Percentiles rank a stretch among this genome's conserved stretches.
These are phyloP conservation scores for Equus przewalskii DNA, from an alignment of 2,113 vertebrate genomes.

Conservation along the genomic window DNA sequence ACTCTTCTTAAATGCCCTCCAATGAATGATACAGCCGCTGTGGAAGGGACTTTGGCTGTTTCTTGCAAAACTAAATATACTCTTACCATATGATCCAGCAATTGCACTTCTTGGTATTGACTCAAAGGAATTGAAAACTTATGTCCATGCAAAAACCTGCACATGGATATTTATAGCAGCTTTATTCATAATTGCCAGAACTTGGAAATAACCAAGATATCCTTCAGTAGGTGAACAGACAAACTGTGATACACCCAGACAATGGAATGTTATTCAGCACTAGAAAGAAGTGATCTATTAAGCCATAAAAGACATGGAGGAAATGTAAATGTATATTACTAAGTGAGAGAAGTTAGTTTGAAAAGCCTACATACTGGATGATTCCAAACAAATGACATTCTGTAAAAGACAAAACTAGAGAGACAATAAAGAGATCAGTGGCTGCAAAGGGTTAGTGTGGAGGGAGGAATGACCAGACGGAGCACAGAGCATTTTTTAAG, in stretches of 20 bases:
- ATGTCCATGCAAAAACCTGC: no score
- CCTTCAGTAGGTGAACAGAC: no score
- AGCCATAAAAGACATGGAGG: not conserved
- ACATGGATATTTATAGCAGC: no score
- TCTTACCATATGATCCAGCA: no score
- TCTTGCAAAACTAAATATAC: not conserved
- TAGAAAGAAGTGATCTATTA: no score
- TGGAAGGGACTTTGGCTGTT: not conserved
- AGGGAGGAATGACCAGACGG: no score
- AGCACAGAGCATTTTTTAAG: not conserved
- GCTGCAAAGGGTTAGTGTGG: not conserved
- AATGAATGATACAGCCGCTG: not conserved
- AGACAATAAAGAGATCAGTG: not conserved
- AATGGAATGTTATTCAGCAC: no score
- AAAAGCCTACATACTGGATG: not conserved
- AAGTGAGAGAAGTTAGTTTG: not conserved
- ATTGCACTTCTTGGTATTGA: no score
- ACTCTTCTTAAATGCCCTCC: not conserved
- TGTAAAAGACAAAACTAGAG: not conserved
- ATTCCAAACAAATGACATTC: not conserved
- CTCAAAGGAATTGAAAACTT: no score
- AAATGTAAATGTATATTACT: not conserved
- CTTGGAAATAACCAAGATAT: no score
- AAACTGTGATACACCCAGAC: no score
- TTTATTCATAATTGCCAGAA: no score